These are phyloP conservation scores for Chrysolina haemoptera DNA, from an alignment of 2,888 invertebrate genomes.

Conservation along the genomic window DNA sequence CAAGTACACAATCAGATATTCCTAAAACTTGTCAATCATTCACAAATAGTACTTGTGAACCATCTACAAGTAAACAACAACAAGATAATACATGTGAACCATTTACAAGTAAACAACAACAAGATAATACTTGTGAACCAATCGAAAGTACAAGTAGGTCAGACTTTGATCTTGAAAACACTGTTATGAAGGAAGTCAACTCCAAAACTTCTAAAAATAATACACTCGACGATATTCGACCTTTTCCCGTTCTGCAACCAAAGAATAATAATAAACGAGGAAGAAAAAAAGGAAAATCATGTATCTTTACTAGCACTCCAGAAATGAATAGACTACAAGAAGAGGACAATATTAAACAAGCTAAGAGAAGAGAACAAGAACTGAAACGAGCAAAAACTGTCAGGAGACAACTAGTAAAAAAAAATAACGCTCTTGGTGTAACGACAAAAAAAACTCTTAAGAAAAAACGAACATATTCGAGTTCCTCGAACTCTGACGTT, in stretches of 20 bases:
- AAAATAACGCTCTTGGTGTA: not conserved
- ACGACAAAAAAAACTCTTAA: not conserved
- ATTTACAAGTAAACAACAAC: too few species aligned
- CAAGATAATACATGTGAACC: too few species aligned
- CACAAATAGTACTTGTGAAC: conserved; percentile 20
- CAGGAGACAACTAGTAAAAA: too few species aligned
- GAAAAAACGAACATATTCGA: not conserved
- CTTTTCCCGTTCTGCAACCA: conserved; percentile 9
- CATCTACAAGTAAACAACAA: too few species aligned
- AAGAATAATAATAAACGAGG: conserved; percentile 9
- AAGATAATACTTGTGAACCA: conserved; percentile 16
- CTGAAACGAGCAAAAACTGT: too few species aligned
- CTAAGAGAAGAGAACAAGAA: too few species aligned
- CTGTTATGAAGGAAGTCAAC: conserved; percentile 25
- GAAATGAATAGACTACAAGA: conserved; percentile 23
- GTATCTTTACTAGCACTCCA: conserved; percentile 27
- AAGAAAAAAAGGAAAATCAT: conserved; percentile 30
- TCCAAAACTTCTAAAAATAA: conserved; percentile 12
- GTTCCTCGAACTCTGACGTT: not conserved
- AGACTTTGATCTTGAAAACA: conserved; percentile 25
- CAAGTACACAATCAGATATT: conserved; percentile 17
- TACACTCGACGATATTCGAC: conserved; percentile 17
- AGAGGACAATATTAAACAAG: too few species aligned
- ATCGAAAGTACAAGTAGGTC: conserved; percentile 20
- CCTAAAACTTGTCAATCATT: conserved; percentile 5